phyloP scores from a whole-genome alignment of 2,797 vertebrate genomes.

The Huso huso region DNA sequence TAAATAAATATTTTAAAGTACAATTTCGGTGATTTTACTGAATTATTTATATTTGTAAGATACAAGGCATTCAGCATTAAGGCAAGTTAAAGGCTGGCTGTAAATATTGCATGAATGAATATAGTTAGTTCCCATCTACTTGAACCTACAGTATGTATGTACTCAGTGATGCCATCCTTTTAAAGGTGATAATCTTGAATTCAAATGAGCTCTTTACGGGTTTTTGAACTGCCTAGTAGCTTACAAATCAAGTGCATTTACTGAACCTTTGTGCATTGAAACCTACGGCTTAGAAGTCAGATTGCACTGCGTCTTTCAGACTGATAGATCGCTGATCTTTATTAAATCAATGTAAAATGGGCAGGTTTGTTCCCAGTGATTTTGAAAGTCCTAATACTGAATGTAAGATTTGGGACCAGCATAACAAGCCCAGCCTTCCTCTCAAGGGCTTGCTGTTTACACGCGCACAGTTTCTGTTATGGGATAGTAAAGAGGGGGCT shows the following conservation, averaged over 20 bases:
- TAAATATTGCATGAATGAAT: constrained; percentile 4
- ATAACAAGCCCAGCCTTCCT: constrained; percentile 6
- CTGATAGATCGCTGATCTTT: too few relatives aligned
- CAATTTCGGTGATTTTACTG: background rate
- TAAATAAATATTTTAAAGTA: background rate
- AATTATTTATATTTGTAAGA: background rate
- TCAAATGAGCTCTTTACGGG: too few relatives aligned
- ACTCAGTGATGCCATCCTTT: too few relatives aligned
- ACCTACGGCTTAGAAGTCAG: too few relatives aligned
- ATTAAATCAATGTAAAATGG: too few relatives aligned
- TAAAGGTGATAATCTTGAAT: too few relatives aligned
- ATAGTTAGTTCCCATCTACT: background rate
- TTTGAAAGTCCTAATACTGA: too few relatives aligned
- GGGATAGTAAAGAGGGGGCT: constrained; percentile 3
- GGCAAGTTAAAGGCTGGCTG: background rate
- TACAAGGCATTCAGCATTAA: background rate
- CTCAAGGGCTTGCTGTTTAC: constrained; percentile 16
- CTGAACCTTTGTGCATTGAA: too few relatives aligned
- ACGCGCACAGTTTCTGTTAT: constrained; percentile 23
- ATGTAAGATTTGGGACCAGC: background rate
- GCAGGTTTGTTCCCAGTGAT: too few relatives aligned
- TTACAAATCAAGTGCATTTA: too few relatives aligned
- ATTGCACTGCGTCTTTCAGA: too few relatives aligned
- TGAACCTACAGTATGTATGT: background rate
- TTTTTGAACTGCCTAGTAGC: too few relatives aligned